These are phyloP conservation scores for Hippolais icterina DNA, from an alignment of 2,113 vertebrate genomes.

Conservation along the genomic window DNA sequence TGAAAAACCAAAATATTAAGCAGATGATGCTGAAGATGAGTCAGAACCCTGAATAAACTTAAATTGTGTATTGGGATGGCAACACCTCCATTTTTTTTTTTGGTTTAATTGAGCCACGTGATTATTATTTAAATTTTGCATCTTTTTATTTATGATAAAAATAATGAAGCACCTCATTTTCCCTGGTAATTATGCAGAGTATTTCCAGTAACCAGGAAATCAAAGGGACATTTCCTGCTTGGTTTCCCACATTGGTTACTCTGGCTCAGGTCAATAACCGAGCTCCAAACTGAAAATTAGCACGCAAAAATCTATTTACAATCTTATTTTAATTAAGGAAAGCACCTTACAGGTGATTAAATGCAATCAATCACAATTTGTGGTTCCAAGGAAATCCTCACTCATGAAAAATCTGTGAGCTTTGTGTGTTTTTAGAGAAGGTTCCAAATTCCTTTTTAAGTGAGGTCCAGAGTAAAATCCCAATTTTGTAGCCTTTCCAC, in stretches of 20 bases:
- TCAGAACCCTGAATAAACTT: neutral
- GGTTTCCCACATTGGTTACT: neutral
- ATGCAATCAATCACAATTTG: neutral
- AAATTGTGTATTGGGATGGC: neutral
- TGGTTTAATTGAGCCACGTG: neutral
- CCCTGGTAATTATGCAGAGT: neutral
- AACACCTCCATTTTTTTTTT: neutral
- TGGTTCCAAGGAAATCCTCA: neutral
- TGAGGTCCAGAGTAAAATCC: accelerated
- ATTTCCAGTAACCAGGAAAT: neutral
- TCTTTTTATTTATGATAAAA: neutral
- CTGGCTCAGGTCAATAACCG: neutral
- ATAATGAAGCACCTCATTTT: neutral
- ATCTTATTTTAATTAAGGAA: neutral
- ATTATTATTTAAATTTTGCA: neutral
- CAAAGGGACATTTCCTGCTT: neutral
- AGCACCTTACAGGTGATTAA: neutral
- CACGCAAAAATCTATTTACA: neutral
- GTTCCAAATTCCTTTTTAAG: neutral
- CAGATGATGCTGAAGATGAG: neutral
- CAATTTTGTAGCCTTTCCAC: neutral
- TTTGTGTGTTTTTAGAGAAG: accelerated
- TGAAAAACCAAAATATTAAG: neutral
- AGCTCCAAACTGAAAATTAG: neutral
- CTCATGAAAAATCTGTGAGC: neutral